Evolutionary conservation across 2,797 vertebrate genomes (phyloP), one percentile per base, ranked within the genome.

Genomic region (Morus bassanus): DNA sequence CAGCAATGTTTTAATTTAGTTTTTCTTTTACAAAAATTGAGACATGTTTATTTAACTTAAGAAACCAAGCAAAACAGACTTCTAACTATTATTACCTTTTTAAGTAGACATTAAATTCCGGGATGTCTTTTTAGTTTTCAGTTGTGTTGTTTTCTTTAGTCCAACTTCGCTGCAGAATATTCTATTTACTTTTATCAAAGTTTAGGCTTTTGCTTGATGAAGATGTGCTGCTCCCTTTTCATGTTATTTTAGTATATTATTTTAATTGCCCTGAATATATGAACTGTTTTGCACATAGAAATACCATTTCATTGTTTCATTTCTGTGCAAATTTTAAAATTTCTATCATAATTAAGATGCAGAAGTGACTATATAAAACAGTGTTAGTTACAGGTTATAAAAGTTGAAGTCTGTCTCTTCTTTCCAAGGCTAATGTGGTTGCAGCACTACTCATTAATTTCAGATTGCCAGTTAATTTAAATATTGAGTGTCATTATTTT

Each of bases 231-330:
- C 67, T 85, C 45, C 70, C 33, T 60, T 97, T 96, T 94, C 85
- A 95, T 93, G 80, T 94, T 74, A 89, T 92, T 97, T 91, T 92
- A 93, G 95, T 93, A 75, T 94, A 96, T 94, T 94, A 89, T 88
- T 96, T 97, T 97, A 96, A 96, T 96, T 96, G 82, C 81, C 73
- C 79, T 83, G 97, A 97, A 95, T 96, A 97, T 97, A 82, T 85
- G 46, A 94, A 85, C 74, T 91, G 51, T 50, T 97, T 96, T 94
- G 64, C 87, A 95, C 82, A 92, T 8, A 93, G 87, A 96, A 96
- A 96, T 85, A 68, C 31, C 23, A 90, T 92, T 97, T 95, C 78
- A 60, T 94, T 96, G 69, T 91, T 96, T 96, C 75, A 74, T 83
- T 95, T 80, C 61, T 74, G 46, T 61, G 31, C n/a, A 57, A 72